Evolutionary conservation across 2,797 vertebrate genomes (phyloP).

Genomic region (Hemibagrus guttatus): DNA sequence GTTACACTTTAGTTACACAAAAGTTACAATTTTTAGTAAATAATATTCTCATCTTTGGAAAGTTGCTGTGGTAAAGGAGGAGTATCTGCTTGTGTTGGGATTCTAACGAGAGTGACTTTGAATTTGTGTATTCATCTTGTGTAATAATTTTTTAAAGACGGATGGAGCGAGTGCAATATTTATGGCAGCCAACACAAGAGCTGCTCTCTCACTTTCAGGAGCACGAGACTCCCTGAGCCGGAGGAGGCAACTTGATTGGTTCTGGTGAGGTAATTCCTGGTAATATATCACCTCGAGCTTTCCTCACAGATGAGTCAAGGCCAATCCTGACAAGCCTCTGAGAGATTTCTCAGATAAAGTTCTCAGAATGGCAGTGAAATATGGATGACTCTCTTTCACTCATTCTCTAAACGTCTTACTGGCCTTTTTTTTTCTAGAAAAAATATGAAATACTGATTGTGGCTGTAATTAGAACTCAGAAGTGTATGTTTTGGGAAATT

Average conservation of each 20-base stretch:
- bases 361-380: not conserved
- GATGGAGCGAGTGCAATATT: constrained; percentile 20
- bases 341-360: not conserved
- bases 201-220: constrained; percentile 39
- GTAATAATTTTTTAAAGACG: not conserved
- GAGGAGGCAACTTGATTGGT: constrained; percentile 47
- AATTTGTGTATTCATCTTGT: not conserved
- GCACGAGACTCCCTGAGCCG: constrained; percentile 14
- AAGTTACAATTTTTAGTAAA: not conserved
- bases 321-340: constrained; percentile 26
- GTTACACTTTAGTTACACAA: no score
- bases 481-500: not conserved
- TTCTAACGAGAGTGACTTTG: not conserved
- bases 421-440: not conserved
- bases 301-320: constrained; percentile 29
- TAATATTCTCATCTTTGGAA: not conserved
- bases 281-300: constrained; percentile 43
- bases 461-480: not conserved
- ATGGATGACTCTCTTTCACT: not conserved
- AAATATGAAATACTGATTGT: not conserved
- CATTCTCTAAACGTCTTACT: no score
- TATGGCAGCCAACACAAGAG: constrained; percentile 4
- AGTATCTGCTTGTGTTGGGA: not conserved
- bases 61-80: not conserved
- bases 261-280: constrained; percentile 44